phyloP scores from a whole-genome alignment of 2,113 vertebrate species.

The Indicator indicator region DNA sequence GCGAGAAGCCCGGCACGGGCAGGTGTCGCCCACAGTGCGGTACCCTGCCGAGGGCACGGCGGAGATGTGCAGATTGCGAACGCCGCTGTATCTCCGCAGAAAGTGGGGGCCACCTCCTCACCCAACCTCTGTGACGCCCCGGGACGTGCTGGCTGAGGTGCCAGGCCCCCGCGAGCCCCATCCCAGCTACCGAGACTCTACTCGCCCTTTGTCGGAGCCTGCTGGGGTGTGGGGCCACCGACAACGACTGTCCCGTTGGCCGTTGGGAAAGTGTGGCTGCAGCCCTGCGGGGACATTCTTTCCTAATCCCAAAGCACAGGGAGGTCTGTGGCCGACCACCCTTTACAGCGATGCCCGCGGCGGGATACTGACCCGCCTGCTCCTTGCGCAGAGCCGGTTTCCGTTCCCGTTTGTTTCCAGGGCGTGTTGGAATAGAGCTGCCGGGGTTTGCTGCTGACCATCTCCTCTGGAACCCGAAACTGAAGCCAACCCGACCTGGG shows the following conservation, averaged over 20 bases:
- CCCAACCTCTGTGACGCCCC: neutral
- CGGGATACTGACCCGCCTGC: neutral
- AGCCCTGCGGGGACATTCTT: neutral
- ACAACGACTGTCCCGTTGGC: neutral
- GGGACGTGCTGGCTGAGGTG: neutral
- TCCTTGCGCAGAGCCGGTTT: rapidly evolving
- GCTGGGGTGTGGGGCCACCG: rapidly evolving
- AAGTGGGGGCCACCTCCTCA: neutral
- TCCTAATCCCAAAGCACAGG: neutral
- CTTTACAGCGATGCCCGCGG: neutral
- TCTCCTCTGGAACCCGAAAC: neutral
- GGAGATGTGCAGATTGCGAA: neutral
- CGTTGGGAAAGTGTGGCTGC: neutral
- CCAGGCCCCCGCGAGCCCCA: neutral
- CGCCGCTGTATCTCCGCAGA: neutral
- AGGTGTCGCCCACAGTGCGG: neutral
- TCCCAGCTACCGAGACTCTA: neutral
- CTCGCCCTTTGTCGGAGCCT: neutral
- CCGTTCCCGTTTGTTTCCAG: neutral
- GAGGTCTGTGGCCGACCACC: neutral
- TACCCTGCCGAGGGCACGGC: neutral
- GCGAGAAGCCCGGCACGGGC: neutral
- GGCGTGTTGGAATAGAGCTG: neutral
- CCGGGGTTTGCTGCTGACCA: neutral
- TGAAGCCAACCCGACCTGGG: neutral